A percentile compares a stretch with the other conserved stretches of the same genome.
These are phyloP conservation scores for Cirrhinus molitorella DNA, from an alignment of 2,797 vertebrate species.

Conservation along the genomic window DNA sequence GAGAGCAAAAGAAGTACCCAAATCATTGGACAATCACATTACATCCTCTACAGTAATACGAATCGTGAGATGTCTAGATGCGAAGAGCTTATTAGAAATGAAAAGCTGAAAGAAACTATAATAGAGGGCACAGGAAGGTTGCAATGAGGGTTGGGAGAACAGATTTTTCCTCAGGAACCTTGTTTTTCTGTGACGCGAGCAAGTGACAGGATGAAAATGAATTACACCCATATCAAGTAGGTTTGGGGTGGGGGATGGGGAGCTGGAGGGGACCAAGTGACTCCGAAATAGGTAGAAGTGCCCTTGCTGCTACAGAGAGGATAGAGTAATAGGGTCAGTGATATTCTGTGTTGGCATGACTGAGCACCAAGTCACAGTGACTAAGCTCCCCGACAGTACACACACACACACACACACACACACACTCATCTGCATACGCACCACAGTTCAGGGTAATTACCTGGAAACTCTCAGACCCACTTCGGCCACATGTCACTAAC, in stretches of 20 bases:
- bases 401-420: conserved; percentile 33
- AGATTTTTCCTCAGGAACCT: conserved; percentile 34
- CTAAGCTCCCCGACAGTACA: conserved; percentile 24
- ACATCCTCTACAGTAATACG: not conserved
- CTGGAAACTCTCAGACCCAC: conserved; percentile 25
- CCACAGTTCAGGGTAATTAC: conserved; percentile 22
- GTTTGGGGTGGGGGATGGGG: not conserved
- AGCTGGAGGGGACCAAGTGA: conserved; percentile 13
- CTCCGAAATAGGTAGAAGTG: conserved; percentile 25
- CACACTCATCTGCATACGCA: not conserved
- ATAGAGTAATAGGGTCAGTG: conserved; percentile 16
- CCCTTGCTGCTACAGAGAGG: conserved; percentile 31
- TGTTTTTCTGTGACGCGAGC: not conserved
- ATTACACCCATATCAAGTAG: conserved; percentile 24
- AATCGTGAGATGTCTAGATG: conserved; percentile 6
- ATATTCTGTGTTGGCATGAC: conserved; percentile 37
- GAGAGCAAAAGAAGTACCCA: not conserved
- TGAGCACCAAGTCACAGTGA: conserved; percentile 40
- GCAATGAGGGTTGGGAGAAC: conserved; percentile 45
- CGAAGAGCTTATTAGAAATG: conserved; percentile 33
- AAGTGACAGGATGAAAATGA: conserved; percentile 26
- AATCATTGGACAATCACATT: not conserved
- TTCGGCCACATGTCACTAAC: conserved; percentile 29
- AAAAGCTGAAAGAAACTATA: conserved; percentile 55
- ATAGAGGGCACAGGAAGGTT: conserved; percentile 54